Percentiles rank a stretch among this genome's conserved stretches.
Evolutionary conservation across 2,888 invertebrate genomes (phyloP).

Genomic region (Microplitis manilae): DNA sequence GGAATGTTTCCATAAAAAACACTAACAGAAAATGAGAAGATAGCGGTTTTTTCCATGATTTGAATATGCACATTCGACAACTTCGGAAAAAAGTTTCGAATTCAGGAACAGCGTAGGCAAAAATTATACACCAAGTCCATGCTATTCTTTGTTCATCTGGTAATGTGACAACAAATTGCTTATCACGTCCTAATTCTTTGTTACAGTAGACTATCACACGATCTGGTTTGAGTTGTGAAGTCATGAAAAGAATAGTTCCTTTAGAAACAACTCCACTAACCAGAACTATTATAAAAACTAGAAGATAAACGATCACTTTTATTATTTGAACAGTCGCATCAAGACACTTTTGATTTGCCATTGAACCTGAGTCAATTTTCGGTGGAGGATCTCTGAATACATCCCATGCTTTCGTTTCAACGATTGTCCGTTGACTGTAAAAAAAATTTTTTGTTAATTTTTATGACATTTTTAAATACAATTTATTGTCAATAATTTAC

Average conservation of each 20-base stretch:
- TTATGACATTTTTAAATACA: not conserved
- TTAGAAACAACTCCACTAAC: constrained; percentile 90
- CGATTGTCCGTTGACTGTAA: constrained; percentile 84
- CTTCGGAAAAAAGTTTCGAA: constrained; percentile 88
- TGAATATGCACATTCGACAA: constrained; percentile 90
- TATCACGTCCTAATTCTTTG: constrained; percentile 89
- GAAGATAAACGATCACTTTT: constrained; percentile 87
- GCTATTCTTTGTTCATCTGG: constrained; percentile 90
- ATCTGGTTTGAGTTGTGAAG: constrained; percentile 87
- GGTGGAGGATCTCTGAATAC: constrained; percentile 94
- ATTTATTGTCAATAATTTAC: constrained; percentile 73
- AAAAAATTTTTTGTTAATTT: constrained; percentile 30
- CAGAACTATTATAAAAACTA: constrained; percentile 89
- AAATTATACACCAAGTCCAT: constrained; percentile 93
- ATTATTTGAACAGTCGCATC: constrained; percentile 88
- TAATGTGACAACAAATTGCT: constrained; percentile 85
- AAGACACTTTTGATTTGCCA: constrained; percentile 89
- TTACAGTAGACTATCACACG: constrained; percentile 87
- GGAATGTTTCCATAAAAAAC: constrained; percentile 88
- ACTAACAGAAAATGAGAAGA: constrained; percentile 79
- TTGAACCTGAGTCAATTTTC: constrained; percentile 90
- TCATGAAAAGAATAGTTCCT: constrained; percentile 92
- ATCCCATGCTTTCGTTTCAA: constrained; percentile 96
- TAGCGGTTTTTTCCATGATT: constrained; percentile 85
- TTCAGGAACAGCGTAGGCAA: constrained; percentile 92